Evolutionary conservation across 2,888 invertebrate genomes (phyloP).

Genomic region (Sinhomidia bicolor): DNA sequence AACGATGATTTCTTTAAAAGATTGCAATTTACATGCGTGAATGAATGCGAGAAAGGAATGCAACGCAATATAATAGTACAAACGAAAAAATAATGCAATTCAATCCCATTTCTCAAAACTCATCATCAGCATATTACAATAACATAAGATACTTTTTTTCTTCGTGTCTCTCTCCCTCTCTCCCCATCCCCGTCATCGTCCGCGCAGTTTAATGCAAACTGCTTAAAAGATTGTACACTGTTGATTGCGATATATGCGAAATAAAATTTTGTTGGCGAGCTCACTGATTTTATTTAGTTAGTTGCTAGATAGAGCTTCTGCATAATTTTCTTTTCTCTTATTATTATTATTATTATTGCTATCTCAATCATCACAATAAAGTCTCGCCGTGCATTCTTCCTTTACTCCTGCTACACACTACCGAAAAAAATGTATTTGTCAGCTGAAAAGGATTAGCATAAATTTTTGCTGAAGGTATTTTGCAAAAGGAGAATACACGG

Average conservation of each 20-base stretch:
- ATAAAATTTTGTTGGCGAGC: slow-evolving; percentile 7
- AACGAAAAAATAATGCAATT: slow-evolving; percentile 52
- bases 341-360: slow-evolving; percentile 28
- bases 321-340: neutral
- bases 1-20: neutral
- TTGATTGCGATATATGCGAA: neutral
- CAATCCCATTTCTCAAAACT: slow-evolving; percentile 66
- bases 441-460: slow-evolving; percentile 57
- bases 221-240: slow-evolving; percentile 22
- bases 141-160: slow-evolving; percentile 15
- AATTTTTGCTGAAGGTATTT: slow-evolving; percentile 55
- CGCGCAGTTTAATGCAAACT: neutral
- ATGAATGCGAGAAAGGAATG: neutral
- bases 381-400: neutral
- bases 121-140: slow-evolving; percentile 48
- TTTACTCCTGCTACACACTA: neutral
- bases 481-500: neutral
- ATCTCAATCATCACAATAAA: slow-evolving; percentile 32
- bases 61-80: slow-evolving; percentile 23
- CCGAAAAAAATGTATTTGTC: slow-evolving; percentile 15
- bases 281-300: neutral
- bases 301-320: neutral
- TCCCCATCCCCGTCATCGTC: neutral
- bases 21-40: neutral
- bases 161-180: neutral